phyloP scores from a whole-genome alignment of 2,113 vertebrate genomes.

The Columba janthina region DNA sequence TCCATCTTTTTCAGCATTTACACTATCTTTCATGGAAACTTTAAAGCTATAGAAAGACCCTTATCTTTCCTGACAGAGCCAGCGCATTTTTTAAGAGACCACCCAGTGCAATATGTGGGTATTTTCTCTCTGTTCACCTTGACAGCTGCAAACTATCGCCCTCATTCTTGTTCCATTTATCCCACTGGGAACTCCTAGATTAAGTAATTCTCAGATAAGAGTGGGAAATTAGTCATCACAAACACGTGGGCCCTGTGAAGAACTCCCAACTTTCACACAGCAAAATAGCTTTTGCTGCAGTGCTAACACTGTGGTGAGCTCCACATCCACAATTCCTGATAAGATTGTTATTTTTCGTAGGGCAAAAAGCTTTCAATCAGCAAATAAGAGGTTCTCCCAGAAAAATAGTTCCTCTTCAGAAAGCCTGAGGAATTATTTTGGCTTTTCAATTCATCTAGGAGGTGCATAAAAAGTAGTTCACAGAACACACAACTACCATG shows the following conservation, averaged over 20 bases:
- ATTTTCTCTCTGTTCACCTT: constrained; percentile 65
- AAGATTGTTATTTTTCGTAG: neutral
- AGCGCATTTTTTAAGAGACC: neutral
- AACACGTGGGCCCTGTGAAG: constrained; percentile 25
- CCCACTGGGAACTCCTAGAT: constrained; percentile 31
- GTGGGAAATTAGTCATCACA: constrained; percentile 60
- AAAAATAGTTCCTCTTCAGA: neutral
- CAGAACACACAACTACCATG: neutral
- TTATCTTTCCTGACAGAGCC: constrained; percentile 32
- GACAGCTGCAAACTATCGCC: constrained; percentile 12
- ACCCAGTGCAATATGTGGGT: constrained; percentile 19
- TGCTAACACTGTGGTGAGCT: neutral
- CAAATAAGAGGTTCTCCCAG: constrained; percentile 1
- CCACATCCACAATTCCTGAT: neutral
- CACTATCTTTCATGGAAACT: neutral
- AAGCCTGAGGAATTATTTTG: neutral
- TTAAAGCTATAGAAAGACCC: neutral
- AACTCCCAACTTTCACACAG: constrained; percentile 19
- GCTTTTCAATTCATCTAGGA: neutral
- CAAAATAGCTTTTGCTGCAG: constrained; percentile 29
- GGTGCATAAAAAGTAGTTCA: neutral
- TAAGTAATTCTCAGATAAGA: constrained; percentile 43
- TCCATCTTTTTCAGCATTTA: neutral
- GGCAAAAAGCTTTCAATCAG: constrained; percentile 25
- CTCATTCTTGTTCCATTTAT: constrained; percentile 34